phyloP scores from a whole-genome alignment of 2,113 vertebrate species.

The Rhombomys opimus region DNA sequence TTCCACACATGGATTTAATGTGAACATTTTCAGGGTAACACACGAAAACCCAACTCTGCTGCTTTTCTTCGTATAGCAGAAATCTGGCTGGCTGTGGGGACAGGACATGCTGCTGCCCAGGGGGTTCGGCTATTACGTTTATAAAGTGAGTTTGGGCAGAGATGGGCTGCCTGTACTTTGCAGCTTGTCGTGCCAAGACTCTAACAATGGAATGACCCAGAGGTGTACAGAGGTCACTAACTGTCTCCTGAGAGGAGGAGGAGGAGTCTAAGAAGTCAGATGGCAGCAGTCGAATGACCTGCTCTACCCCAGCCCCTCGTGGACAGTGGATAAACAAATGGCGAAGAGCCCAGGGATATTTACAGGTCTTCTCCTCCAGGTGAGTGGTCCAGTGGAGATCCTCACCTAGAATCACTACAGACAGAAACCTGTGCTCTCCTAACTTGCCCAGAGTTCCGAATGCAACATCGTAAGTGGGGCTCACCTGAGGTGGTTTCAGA shows the following conservation, averaged over 20 bases:
- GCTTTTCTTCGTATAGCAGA: neutral
- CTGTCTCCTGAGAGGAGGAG: neutral
- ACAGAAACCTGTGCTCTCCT: neutral
- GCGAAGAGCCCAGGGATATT: neutral
- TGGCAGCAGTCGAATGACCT: neutral
- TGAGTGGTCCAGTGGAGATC: neutral
- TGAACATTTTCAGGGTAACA: slow-evolving; percentile 12
- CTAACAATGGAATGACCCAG: neutral
- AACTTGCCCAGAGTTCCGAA: slow-evolving; percentile 48
- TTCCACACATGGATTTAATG: neutral
- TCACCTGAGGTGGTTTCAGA: slow-evolving; percentile 24
- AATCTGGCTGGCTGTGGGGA: neutral
- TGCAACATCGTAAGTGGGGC: slow-evolving; percentile 11
- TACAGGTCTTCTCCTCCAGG: neutral
- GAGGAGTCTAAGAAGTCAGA: neutral
- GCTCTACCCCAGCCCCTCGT: neutral
- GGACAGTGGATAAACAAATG: neutral
- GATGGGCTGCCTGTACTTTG: neutral
- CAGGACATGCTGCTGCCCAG: accelerated
- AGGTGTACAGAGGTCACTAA: neutral
- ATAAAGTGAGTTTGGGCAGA: neutral
- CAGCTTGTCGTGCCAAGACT: neutral
- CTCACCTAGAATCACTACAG: neutral
- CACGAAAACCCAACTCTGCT: neutral
- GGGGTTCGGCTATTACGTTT: neutral